Conservation (phyloP, 2,888 invertebrate genomes). For the Sarcophaga carnaria region DNA sequence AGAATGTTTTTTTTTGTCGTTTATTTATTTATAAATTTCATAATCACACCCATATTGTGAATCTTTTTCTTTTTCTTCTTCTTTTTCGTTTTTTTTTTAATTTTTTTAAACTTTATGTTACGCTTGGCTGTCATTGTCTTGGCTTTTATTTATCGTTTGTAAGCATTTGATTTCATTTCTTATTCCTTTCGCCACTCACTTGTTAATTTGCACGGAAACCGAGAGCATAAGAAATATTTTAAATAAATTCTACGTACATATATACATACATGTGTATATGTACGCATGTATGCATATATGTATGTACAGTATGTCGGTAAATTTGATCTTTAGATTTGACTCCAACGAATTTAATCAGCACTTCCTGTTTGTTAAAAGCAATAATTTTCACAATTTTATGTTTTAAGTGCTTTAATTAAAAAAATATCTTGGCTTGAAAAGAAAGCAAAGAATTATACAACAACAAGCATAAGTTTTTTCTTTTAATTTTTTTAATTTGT, state of each 20-base stretch:
- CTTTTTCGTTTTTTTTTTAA: too few species aligned
- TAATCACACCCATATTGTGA: constrained; percentile 8
- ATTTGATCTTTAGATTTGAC: constrained; percentile 41
- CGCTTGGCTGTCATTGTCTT: background rate
- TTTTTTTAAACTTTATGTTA: background rate
- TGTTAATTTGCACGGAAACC: constrained; percentile 1
- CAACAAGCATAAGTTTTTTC: too few species aligned
- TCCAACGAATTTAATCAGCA: constrained; percentile 36
- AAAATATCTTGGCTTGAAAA: background rate
- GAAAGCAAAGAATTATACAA: background rate
- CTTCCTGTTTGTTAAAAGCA: constrained; percentile 27
- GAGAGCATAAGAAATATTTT: background rate
- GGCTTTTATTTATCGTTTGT: constrained; percentile 28
- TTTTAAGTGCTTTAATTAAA: background rate
- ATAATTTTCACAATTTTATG: background rate
- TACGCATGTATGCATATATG: background rate
- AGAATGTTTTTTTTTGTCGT: background rate
- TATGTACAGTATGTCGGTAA: constrained; percentile 37
- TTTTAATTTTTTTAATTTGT: too few species aligned
- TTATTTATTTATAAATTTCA: background rate
- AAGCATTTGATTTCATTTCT: constrained; percentile 23
- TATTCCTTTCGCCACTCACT: constrained; percentile 32
- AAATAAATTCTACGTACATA: background rate
- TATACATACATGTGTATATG: background rate
- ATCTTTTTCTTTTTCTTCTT: background rate